Conservation (phyloP, 2,888 invertebrate species). For the Nomada hirtipes region DNA sequence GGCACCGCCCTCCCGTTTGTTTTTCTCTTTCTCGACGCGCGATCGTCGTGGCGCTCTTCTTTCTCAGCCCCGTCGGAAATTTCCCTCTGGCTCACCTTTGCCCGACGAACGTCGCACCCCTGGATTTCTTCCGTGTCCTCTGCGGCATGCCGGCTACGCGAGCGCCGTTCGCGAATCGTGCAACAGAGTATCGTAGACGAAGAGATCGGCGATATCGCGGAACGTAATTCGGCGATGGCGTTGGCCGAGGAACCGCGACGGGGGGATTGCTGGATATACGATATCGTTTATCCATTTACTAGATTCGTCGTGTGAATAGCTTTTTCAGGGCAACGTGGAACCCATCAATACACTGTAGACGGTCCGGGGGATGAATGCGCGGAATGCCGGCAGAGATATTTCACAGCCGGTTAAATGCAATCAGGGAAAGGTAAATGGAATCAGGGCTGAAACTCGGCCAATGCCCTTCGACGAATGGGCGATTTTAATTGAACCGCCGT, state of each 20-base stretch:
- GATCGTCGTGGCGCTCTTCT: slow-evolving; percentile 23
- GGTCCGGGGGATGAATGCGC: slow-evolving; percentile 25
- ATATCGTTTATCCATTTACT: slow-evolving; percentile 44
- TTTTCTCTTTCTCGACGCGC: slow-evolving; percentile 26
- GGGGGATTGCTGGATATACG: slow-evolving; percentile 11
- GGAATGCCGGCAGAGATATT: slow-evolving; percentile 20
- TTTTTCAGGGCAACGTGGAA: slow-evolving; percentile 14
- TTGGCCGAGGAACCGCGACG: slow-evolving; percentile 6
- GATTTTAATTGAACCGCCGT: slow-evolving; percentile 22
- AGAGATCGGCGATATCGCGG: not conserved
- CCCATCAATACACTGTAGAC: slow-evolving; percentile 28
- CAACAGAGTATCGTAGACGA: no score
- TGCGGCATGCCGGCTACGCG: no score
- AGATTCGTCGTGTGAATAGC: slow-evolving; percentile 36
- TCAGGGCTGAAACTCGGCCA: slow-evolving; percentile 8
- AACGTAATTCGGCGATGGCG: not conserved
- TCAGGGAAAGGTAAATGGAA: slow-evolving; percentile 36
- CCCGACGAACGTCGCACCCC: no score
- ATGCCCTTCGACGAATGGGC: slow-evolving; percentile 17
- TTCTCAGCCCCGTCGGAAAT: not conserved
- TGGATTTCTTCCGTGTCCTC: not conserved
- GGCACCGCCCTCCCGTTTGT: slow-evolving; percentile 16
- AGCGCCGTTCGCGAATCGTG: no score
- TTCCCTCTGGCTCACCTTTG: not conserved
- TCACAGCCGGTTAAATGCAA: slow-evolving; percentile 20